Evolutionary conservation across 1,140 invertebrate genomes (phyloP).

Genomic region (Venustaconcha ellipsiformis): DNA sequence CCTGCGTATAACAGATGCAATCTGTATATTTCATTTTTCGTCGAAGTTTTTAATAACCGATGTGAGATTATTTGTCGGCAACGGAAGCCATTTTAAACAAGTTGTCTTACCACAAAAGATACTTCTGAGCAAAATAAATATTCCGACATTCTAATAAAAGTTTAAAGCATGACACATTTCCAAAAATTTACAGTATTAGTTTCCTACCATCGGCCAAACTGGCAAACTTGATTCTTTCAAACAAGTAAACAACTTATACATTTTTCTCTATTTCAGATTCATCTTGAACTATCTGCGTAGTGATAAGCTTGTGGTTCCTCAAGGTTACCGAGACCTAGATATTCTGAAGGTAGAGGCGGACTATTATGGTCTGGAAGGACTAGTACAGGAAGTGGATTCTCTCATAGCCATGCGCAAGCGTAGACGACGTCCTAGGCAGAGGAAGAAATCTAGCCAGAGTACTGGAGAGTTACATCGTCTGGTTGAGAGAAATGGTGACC

Average conservation of each 20-base stretch:
- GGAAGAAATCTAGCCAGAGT: constrained; percentile 23
- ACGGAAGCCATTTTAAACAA: neutral
- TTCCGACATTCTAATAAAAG: neutral
- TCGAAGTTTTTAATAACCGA: too few species aligned
- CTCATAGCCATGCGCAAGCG: constrained; percentile 26
- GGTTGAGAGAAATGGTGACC: constrained; percentile 22
- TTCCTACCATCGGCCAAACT: neutral
- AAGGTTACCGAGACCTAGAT: constrained; percentile 44
- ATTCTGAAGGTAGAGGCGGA: constrained; percentile 47
- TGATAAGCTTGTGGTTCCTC: constrained; percentile 41
- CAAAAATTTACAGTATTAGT: neutral
- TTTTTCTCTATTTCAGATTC: constrained; percentile 31
- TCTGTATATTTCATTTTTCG: too few species aligned
- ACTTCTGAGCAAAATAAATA: neutral
- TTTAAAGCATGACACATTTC: neutral
- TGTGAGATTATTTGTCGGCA: too few species aligned
- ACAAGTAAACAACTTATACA: neutral
- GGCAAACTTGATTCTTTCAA: neutral
- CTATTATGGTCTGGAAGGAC: constrained; percentile 44
- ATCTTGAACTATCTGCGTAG: constrained; percentile 59
- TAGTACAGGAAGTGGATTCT: constrained; percentile 37
- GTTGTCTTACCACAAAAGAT: neutral
- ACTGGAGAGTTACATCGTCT: constrained; percentile 17
- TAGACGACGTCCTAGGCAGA: constrained; percentile 10
- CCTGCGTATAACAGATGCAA: too few species aligned